Evolutionary conservation across 92 coral and sea anemone genomes (phyloP), one percentile per base, ranked within the genome.

Genomic region (Zoanthus gigantus): DNA sequence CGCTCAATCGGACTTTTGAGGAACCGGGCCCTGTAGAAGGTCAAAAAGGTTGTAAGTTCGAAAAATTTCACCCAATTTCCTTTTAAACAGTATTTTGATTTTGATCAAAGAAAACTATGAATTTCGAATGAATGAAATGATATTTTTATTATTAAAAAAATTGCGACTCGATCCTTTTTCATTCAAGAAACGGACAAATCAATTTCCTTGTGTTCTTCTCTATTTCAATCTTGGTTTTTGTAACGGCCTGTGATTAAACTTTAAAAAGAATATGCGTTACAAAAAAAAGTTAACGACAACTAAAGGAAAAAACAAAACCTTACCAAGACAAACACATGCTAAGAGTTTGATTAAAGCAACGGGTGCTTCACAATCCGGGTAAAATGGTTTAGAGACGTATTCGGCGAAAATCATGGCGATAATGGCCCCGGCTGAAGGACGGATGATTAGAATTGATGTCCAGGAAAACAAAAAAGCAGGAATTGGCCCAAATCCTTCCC

Each of bases 391-490:
- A n/a, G 96, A 86, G 57, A 96, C 96, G 87, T 96, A 96, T 76
- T 96, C 98, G 42, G 97, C 99, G 85, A 96, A 96, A 30, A 93
- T 96, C 52, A 96, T 89, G 56, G 98, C 95, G 63, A 96, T 93
- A 10, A 96, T 96, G 17, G 99, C 99, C 29, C 96, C 92, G 30
- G 98, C 95, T 23, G 99, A 97, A 29, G 99, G 99, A 68, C 98
- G 95, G 48, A 96, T 96, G 72, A 96, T 92, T 7, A 95, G 58
- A 79, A 95, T 92, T 14, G 99, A 94, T 3, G 99, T 96, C 99
- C 99, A 96, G 30, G 99, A 91, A 82, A 93, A 96, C 46, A 96
- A 90, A 78, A 83, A 96, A 83, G 97, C 98, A 68, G 99, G 98
- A 79, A 96, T 84, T 56, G 88, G 83, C 48, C 99, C 99, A 92